Conservation (phyloP, 2,113 vertebrate genomes). For the Tenebrosternarchus preto region DNA sequence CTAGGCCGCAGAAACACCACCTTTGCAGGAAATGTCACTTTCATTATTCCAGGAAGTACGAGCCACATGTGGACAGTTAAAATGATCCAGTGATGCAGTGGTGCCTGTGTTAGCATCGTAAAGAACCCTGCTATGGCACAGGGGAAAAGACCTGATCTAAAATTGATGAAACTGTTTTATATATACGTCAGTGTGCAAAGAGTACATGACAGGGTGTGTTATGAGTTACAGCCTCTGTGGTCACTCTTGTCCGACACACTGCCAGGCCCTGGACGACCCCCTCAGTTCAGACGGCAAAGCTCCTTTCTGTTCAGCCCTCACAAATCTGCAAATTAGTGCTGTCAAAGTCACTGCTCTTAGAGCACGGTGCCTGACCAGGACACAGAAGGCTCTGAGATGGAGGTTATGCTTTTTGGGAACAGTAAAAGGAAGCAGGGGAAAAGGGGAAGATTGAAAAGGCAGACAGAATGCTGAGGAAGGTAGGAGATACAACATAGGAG, state of each 20-base stretch:
- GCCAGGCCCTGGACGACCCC: background rate
- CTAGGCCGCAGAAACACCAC: constrained; percentile 25
- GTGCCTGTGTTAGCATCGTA: constrained; percentile 40
- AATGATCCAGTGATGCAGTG: constrained; percentile 38
- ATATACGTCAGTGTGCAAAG: constrained; percentile 30
- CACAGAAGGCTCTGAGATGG: background rate
- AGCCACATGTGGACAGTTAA: constrained; percentile 40
- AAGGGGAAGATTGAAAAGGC: background rate
- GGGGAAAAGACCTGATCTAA: constrained; percentile 35
- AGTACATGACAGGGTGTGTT: constrained; percentile 14
- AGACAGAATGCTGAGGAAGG: background rate
- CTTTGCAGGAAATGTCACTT: constrained; percentile 41
- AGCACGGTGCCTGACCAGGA: background rate
- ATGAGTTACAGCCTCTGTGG: constrained; percentile 16
- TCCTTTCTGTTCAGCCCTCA: background rate
- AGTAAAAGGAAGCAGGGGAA: no score
- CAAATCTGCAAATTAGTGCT: background rate
- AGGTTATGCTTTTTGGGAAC: background rate
- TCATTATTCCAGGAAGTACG: constrained; percentile 36
- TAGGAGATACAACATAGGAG: background rate
- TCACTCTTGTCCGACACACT: background rate
- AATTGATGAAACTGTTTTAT: constrained; percentile 48
- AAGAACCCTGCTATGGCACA: constrained; percentile 28
- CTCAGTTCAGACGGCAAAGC: background rate
- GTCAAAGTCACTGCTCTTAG: background rate